phyloP scores from a whole-genome alignment of 2,797 vertebrate species.

The Pangasius mekongensis region DNA sequence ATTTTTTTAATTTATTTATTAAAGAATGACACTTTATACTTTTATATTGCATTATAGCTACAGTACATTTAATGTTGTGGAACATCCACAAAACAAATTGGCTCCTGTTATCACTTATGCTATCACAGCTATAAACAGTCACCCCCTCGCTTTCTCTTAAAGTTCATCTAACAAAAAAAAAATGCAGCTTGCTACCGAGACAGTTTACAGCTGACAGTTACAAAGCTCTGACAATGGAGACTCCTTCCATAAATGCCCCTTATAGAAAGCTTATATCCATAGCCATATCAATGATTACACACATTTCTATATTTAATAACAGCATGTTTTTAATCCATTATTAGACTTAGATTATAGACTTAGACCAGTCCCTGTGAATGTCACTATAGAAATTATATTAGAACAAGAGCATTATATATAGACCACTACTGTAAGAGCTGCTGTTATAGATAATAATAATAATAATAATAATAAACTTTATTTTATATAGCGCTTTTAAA shows the following conservation, averaged over 20 bases:
- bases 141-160: neutral
- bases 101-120: neutral
- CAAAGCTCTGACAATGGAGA: constrained; percentile 2
- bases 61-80: neutral
- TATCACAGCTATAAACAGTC: neutral
- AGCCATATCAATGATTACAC: neutral
- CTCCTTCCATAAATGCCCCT: neutral
- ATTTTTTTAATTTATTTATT: neutral
- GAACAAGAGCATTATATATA: neutral
- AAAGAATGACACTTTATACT: neutral
- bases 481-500: no score
- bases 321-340: neutral
- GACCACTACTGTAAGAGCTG: neutral
- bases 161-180: neutral
- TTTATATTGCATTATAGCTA: neutral
- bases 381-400: neutral
- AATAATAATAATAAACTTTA: no score
- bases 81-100: neutral
- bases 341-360: neutral
- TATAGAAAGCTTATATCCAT: neutral
- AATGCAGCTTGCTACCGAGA: neutral
- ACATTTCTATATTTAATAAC: neutral
- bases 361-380: neutral
- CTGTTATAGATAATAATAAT: neutral
- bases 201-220: neutral